Percentiles rank a stretch among this genome's conserved stretches.
Conservation (phyloP, 2,113 vertebrate species). For the Prochilodus magdalenae region DNA sequence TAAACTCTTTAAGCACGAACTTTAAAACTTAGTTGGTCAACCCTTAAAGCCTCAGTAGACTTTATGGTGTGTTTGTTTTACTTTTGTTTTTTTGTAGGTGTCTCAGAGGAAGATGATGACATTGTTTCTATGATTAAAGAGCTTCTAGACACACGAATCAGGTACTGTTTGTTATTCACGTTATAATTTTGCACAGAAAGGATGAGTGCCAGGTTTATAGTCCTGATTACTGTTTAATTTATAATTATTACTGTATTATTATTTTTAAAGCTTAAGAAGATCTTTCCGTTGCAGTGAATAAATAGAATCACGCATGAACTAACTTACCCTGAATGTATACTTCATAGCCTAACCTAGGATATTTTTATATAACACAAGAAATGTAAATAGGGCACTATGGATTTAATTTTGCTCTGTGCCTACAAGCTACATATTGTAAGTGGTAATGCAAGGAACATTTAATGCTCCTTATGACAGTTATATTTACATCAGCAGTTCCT, state of each 20-base stretch:
- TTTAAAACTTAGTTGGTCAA: too few relatives aligned
- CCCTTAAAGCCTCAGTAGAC: background rate
- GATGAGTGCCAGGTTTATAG: too few relatives aligned
- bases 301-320: background rate
- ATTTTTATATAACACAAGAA: background rate
- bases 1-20: too few relatives aligned
- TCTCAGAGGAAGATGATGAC: slow-evolving; percentile 81
- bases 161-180: slow-evolving; percentile 62
- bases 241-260: background rate
- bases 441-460: background rate
- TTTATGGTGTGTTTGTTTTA: background rate
- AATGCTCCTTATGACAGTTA: background rate
- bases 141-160: slow-evolving; percentile 81
- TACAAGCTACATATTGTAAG: background rate
- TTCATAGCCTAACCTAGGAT: background rate
- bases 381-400: background rate
- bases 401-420: background rate
- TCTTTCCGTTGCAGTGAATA: background rate
- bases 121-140: slow-evolving; percentile 83
- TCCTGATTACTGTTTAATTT: too few relatives aligned
- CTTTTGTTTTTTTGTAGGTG: slow-evolving; percentile 65
- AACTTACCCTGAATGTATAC: background rate
- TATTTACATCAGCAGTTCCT: background rate
- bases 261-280: background rate
- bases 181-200: background rate